These are phyloP conservation scores for Ceratotherium simum DNA, from an alignment of 2,113 vertebrate species.

Conservation along the genomic window DNA sequence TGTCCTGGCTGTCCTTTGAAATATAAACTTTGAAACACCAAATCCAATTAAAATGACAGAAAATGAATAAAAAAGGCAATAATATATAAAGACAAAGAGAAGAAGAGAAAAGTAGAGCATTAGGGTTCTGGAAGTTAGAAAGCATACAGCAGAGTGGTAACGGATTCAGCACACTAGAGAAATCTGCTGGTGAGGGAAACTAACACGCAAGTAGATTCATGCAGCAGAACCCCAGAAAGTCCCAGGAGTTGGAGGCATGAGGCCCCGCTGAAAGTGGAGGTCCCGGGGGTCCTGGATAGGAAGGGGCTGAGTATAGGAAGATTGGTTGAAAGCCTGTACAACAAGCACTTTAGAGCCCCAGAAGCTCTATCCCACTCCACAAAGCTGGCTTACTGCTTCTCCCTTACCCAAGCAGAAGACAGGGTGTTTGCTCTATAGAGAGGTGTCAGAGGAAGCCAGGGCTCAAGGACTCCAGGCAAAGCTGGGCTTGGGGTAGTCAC, in stretches of 20 bases:
- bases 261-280: neutral
- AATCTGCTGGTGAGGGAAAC: neutral
- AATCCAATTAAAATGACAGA: neutral
- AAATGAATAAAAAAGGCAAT: neutral
- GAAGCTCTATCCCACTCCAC: neutral
- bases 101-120: neutral
- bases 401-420: neutral
- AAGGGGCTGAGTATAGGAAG: neutral
- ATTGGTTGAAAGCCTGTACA: neutral
- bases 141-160: neutral
- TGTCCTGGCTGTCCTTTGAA: neutral
- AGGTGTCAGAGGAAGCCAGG: neutral
- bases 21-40: neutral
- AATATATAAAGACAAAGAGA: neutral
- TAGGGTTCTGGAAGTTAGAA: neutral
- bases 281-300: neutral
- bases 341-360: neutral
- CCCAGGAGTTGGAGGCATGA: neutral
- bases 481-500: neutral
- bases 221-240: neutral
- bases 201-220: neutral
- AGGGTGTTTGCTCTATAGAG: neutral
- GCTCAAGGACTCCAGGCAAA: fast-evolving
- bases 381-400: neutral
- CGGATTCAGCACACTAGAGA: neutral